Base-by-base conservation (phyloP, 2,113 vertebrate genomes). In the Ceyx melanurus region DNA sequence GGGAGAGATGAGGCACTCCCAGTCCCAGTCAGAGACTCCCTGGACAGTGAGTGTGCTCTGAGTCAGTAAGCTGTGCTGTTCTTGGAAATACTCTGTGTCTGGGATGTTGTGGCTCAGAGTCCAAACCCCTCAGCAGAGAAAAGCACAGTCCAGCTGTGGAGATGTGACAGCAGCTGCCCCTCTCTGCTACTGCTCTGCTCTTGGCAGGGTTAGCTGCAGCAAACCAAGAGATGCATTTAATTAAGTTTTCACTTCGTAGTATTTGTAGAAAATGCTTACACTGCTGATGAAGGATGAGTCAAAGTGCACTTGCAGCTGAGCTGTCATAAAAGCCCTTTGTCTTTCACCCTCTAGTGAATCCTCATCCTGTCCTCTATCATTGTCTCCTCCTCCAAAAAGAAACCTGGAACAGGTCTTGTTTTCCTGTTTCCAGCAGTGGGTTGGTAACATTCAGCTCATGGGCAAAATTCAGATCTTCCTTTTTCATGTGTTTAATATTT, bases 401-500 rank as follows among this genome's bases (percentile, higher is more conserved):
- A 62, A 43, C 77, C 60, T 70, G 64, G 51, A 73, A 37, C 53
- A 66, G 20, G 21, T 76, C 9, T 15, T 37, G 10, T 13, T 61
- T 93, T 65, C 12, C 28, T 66, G 0, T 73, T 90, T 88, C 76
- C 54, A 58, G 50, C 33, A 66, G 37, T 42, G 37, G 7, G 11
- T 28, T 76, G 13, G 3, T 66, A 70, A 40, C 0, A 0, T 72
- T 82, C 43, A 76, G 3, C 40, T 82, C 11, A 5, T 37, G 37
- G 6, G 10, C 72, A 88, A 85, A 84, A 65, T 62, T 71, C 13
- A 43, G 2, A 21, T 92, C 53, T 68, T 60, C 28, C 19, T 67
- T 79, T 81, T 75, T 56, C 33, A 28, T 1, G 0, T 65, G 72
- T 76, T 82, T 81, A 2, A 0, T 76, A 18, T 26, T 76, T 17